Percentiles rank a stretch among this genome's conserved stretches.
phyloP scores from a whole-genome alignment of 2,113 vertebrate genomes.

The Petroica traversi region DNA sequence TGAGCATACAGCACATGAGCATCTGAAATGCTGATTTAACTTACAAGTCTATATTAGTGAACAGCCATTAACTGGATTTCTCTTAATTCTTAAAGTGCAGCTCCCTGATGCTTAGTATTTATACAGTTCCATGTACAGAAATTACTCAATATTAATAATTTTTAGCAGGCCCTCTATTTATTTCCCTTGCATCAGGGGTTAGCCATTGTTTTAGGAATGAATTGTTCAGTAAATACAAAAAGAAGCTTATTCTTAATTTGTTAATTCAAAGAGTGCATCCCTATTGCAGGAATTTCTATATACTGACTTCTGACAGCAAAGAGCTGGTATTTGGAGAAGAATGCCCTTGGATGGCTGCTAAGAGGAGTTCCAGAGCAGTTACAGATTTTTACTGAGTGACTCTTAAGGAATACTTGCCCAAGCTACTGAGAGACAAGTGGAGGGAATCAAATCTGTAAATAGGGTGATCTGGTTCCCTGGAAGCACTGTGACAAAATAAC shows the following conservation, averaged over 20 bases:
- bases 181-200: background rate
- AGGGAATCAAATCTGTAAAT: background rate
- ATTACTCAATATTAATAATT: background rate
- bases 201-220: background rate
- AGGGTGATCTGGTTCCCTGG: background rate
- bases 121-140: background rate
- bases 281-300: background rate
- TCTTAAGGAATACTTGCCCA: background rate
- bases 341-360: background rate
- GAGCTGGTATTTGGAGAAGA: background rate
- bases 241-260: background rate
- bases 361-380: background rate
- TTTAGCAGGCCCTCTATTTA: background rate
- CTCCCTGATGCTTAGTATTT: background rate
- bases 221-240: background rate
- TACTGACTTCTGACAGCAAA: background rate
- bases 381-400: background rate
- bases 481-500: background rate
- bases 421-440: background rate
- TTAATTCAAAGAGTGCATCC: background rate
- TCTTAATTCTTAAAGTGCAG: background rate
- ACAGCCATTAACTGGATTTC: background rate
- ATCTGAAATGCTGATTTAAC: background rate
- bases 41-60: background rate
- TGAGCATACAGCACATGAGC: accelerated